Base-by-base conservation (phyloP, 2,888 invertebrate genomes). In the Lobophora halterata region DNA sequence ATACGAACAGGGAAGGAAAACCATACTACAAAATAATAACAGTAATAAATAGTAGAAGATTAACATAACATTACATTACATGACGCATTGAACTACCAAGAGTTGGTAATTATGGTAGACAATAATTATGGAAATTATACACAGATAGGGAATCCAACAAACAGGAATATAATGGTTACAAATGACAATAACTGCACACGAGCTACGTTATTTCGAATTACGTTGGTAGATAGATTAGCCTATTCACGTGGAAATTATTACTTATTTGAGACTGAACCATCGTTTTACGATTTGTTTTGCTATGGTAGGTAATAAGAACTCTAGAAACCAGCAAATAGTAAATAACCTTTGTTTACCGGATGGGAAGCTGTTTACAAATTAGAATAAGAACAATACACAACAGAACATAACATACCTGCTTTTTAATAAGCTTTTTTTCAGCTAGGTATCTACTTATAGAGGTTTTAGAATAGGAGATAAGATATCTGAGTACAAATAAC, bases 251-350 rank as follows among this genome's bases (percentile, higher is more conserved):
- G 16, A 23, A 24, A 24, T 17, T 29, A 24, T 12, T 18, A 18
- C 13, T 14, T 11, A 12, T 13, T 9, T 13, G 8, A 19, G 12
- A 11, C 13, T 55, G 53, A 61, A 42, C 61, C 57, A 57, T 34
- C 14, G 10, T 18, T 55, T 60, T 48, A 61, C 41, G 49, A 39
- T 55, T 55, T 60, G 55, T 56, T 61, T 61, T 52, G 34, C 19
- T 28, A 34, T 10, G 12, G 34, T 49, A 48, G 40, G 13, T 49
- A n/a, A 32, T 38, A 36, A 54, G 34, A 49, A 46, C 25, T 45
- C 46, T 48, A 38, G 41, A 52, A 55, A 53, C 53, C 46, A 36
- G 51, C 30, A 46, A 49, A 39, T 45, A 50, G 43, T 51, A 52
- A 55, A 59, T 48, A 33, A 35, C 39, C 27, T 31, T 25, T 24